These are phyloP conservation scores for Leucophora obtusa DNA, from an alignment of 2,888 invertebrate species.

Conservation along the genomic window DNA sequence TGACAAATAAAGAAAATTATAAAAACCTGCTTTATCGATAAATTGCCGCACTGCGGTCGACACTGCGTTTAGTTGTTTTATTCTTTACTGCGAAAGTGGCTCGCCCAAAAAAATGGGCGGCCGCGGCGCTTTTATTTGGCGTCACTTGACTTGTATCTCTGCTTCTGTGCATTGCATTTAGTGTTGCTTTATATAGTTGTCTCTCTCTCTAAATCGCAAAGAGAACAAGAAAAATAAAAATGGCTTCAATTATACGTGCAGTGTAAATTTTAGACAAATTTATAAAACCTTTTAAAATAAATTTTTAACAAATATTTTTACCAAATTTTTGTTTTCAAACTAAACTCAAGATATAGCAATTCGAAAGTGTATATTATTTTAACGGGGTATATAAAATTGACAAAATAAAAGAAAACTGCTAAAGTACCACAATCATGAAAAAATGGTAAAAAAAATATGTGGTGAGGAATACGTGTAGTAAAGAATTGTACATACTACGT, in stretches of 20 bases:
- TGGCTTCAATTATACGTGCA: conserved; percentile 71
- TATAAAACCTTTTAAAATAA: conserved; percentile 62
- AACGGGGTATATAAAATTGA: conserved; percentile 1
- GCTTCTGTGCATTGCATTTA: conserved; percentile 32
- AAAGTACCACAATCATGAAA: conserved; percentile 42
- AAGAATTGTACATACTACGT: conserved; percentile 53
- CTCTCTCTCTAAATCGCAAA: conserved; percentile 26
- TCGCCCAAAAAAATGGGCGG: too few relatives aligned
- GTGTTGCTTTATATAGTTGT: conserved; percentile 23
- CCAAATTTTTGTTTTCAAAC: conserved; percentile 4
- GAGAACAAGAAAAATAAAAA: conserved; percentile 70
- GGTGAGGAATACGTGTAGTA: conserved; percentile 40
- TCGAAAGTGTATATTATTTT: conserved; percentile 34
- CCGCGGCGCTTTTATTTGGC: too few relatives aligned
- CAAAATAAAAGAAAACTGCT: conserved; percentile 22
- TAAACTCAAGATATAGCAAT: conserved; percentile 14
- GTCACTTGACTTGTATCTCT: neutral
- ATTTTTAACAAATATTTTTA: conserved; percentile 48
- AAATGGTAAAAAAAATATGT: conserved; percentile 34
- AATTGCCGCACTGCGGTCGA: too few relatives aligned
- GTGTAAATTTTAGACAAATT: conserved; percentile 64
- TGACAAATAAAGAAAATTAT: too few relatives aligned
- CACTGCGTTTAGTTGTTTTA: too few relatives aligned
- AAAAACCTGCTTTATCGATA: too few relatives aligned
- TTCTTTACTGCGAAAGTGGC: too few relatives aligned